A percentile compares a stretch with the other conserved stretches of the same genome.
Conservation (phyloP, 2,888 invertebrate genomes). For the Xestia sexstrigata region DNA sequence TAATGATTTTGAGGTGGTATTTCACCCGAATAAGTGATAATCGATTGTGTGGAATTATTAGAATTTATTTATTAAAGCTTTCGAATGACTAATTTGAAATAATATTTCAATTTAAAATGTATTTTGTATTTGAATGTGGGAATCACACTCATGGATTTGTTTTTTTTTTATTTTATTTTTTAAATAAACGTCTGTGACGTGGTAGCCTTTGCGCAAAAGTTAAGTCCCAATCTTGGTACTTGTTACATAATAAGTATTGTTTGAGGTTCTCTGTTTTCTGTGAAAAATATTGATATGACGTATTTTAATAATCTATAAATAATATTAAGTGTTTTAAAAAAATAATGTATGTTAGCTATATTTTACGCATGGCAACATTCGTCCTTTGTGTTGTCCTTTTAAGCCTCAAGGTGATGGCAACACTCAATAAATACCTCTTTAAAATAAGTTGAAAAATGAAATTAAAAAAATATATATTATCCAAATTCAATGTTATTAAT, state of each 20-base stretch:
- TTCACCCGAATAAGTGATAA: constrained; percentile 2
- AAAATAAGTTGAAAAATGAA: neutral
- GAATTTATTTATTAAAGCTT: constrained; percentile 5
- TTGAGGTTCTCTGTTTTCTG: constrained; percentile 3
- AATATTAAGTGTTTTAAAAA: neutral
- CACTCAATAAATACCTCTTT: constrained; percentile 30
- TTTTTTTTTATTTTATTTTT: neutral
- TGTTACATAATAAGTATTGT: neutral
- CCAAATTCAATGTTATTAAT: neutral
- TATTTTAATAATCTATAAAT: neutral
- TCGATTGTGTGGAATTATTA: neutral
- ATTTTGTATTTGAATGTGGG: neutral
- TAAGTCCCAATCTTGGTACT: neutral
- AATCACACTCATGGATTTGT: neutral
- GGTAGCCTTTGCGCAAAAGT: neutral
- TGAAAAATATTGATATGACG: neutral
- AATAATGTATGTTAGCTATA: neutral
- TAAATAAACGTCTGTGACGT: no score
- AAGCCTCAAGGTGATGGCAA: constrained; percentile 15
- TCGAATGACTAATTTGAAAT: neutral
- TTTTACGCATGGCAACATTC: constrained; percentile 29
- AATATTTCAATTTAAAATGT: neutral
- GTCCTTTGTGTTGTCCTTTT: constrained; percentile 4
- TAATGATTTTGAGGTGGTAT: neutral
- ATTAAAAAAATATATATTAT: no score